phyloP scores from a whole-genome alignment of 1,140 invertebrate genomes.

The Hermatobates lingyangjiaoensis region DNA sequence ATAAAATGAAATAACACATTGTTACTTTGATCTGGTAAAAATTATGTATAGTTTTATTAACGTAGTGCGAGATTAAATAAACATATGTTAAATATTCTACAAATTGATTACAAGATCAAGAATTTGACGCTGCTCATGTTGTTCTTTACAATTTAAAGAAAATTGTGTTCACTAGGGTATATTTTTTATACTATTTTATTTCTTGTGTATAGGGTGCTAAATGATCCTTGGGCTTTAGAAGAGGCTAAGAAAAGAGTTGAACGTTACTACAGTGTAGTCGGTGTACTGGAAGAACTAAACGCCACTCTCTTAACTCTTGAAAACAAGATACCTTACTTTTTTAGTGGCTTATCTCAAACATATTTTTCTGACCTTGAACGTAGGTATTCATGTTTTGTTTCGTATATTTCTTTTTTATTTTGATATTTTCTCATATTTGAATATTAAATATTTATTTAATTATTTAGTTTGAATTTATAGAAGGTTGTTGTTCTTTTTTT shows the following conservation, averaged over 20 bases:
- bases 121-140: no score
- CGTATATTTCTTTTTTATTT: no score
- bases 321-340: conserved; percentile 36
- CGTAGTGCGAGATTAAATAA: conserved; percentile 1
- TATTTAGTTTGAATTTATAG: no score
- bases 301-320: conserved; percentile 36
- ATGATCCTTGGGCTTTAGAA: conserved; percentile 37
- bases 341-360: conserved; percentile 30
- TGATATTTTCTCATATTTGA: no score
- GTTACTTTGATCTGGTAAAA: no score
- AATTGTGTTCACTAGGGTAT: conserved; percentile 10
- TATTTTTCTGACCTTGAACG: conserved; percentile 21
- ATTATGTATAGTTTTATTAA: no score
- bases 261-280: conserved; percentile 41
- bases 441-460: no score
- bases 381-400: not conserved
- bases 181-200: conserved; percentile 9
- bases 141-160: not conserved
- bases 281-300: conserved; percentile 41
- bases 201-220: conserved; percentile 37
- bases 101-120: no score
- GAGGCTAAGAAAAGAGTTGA: conserved; percentile 42
- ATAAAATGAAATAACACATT: no score
- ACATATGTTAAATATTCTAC: no score
- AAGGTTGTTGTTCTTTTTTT: no score